These are phyloP conservation scores for Australoheros facetus DNA, from an alignment of 2,797 vertebrate species.

Conservation along the genomic window DNA sequence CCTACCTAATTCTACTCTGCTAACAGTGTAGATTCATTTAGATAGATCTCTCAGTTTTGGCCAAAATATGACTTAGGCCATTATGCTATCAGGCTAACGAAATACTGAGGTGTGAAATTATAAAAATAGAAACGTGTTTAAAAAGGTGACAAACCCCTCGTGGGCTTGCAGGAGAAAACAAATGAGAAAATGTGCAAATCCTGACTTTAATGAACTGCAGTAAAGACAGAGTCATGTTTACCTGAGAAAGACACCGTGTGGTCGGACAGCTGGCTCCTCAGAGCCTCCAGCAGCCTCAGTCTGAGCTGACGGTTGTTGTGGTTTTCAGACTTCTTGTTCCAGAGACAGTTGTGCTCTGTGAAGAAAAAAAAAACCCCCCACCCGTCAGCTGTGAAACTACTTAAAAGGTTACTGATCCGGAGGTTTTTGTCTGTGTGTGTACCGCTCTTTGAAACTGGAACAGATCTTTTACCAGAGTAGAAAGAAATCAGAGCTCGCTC, in stretches of 20 bases:
- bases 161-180: background rate
- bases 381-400: background rate
- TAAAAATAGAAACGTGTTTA: too few relatives aligned
- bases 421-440: background rate
- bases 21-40: too few relatives aligned
- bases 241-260: conserved; percentile 49
- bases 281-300: conserved; percentile 53
- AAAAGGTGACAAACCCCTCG: background rate
- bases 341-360: conserved; percentile 67
- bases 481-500: conserved; percentile 63
- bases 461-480: conserved; percentile 47
- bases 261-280: conserved; percentile 58
- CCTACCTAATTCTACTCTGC: too few relatives aligned
- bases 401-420: background rate
- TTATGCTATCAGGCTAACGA: too few relatives aligned
- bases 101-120: background rate
- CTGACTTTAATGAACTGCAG: too few relatives aligned
- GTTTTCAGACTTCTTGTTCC: conserved; percentile 69
- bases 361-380: background rate
- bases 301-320: conserved; percentile 69
- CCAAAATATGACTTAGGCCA: too few relatives aligned
- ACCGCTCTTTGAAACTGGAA: background rate
- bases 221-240: conserved; percentile 1
- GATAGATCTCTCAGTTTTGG: too few relatives aligned
- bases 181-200: background rate